Base-by-base conservation (phyloP, 2,888 invertebrate genomes). In the Anaspis maculata region DNA sequence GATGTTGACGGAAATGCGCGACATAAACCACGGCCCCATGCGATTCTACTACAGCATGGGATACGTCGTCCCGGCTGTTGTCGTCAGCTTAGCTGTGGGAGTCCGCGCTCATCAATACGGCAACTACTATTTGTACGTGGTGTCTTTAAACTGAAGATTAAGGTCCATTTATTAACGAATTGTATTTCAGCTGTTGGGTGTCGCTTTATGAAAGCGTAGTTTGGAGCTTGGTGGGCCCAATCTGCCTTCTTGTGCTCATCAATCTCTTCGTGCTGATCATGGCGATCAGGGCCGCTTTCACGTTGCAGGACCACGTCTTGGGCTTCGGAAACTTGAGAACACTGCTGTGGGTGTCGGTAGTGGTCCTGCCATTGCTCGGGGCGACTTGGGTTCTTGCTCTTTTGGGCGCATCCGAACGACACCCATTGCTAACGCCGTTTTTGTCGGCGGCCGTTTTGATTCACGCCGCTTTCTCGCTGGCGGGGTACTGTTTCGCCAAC, bases 21-120 rank as follows among this genome's bases (percentile, higher is more conserved):
- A 95, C 65, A 91, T 96, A 27, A 95, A 96, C 71, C 90, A 92
- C 62, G 95, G 91, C 3, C 85, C 87, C 19, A 88, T 95, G 83
- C 74, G 79, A 37, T 90, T 94, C 61, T 95, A 90, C 61, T 88
- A 91, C 51, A 84, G 88, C 10, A 76, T 89, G 57, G 95, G 92
- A 10, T 96, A 94, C 62, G 94, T 87, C 34, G 77, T 86, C 40
- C 95, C 96, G 1, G 92, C 94, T 1, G 79, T 95, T 9, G 77
- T 88, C 27, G 88, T 95, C 1, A 90, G 90, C 16, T 70, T 96
- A 13, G 85, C 94, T 2, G 89, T 94, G 14, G 89, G 91, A 1
- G 89, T 95, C 1, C 76, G 91, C 33, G 91, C 91, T 21, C 91
- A 94, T 54, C 92, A 92, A 60, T 96, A 95, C 62, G 95, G 94